Evolutionary conservation across 2,113 vertebrate genomes (phyloP), one percentile per base, ranked within the genome.

Genomic region (Prolemur simus): DNA sequence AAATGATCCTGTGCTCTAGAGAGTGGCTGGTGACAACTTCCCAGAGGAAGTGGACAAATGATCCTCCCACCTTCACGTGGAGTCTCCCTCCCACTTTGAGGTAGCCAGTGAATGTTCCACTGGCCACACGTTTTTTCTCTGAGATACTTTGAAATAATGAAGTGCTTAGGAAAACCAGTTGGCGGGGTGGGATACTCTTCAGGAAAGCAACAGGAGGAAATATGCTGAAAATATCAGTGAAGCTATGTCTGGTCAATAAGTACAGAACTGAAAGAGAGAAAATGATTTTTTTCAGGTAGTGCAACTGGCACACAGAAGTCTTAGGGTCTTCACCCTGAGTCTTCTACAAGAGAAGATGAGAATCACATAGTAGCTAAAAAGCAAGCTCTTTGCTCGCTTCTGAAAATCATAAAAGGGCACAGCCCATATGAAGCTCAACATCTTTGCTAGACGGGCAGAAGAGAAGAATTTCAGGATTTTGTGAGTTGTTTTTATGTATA

Each of bases 301-400:
- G 14, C 12, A 45, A 7, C 69, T 18, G 32, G 71, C 88, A n/a
- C 56, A 63, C 81, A 58, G 56, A 32, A 34, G 7, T 58, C 68
- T 76, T 29, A n/a, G 34, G 52, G 23, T 45, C 45, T 84, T 81
- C 47, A 25, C 66, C 34, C 60, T n/a, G 78, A 92, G 23, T 52
- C 63, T 81, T 93, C 77, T n/a, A 95, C 77, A 29, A 56, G 12
- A 69, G 81, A 83, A 90, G 39, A 49, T 45, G 20, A n/a, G 60
- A 92, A 17, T 58, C 17, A 6, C 49, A 74, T 64, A 77, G 63
- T 64, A 17, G 64, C 90, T 47, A 11, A 84, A 76, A 63, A 63
- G n/a, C 8, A 66, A 69, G 32, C 56, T 85, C 49, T 63, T 47
- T 69, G 29, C 58, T 95, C 66, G 18, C 77, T 89, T 89, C 37